Conservation (phyloP, 2,113 vertebrate species). For the Phoenicopterus ruber region DNA sequence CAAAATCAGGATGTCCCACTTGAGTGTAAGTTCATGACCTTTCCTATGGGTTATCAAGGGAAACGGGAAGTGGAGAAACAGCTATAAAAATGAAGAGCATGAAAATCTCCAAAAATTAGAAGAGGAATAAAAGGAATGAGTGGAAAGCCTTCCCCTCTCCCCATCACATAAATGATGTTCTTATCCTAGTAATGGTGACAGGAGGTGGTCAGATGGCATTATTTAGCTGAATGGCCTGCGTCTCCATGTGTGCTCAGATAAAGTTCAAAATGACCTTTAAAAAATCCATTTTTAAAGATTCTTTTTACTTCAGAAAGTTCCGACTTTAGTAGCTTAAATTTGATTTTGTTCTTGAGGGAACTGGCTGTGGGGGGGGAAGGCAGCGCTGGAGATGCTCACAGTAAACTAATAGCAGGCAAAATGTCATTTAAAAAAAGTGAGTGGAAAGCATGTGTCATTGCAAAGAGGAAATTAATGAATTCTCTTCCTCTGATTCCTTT, state of each 20-base stretch:
- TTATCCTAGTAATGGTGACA: slow-evolving; percentile 55
- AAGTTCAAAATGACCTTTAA: slow-evolving; percentile 73
- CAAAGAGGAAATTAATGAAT: slow-evolving; percentile 38
- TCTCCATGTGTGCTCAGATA: slow-evolving; percentile 45
- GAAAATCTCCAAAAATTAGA: not conserved
- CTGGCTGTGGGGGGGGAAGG: not conserved
- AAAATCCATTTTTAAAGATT: slow-evolving; percentile 75
- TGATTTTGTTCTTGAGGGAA: slow-evolving; percentile 65
- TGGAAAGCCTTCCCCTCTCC: not conserved
- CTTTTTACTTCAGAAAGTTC: slow-evolving; percentile 63
- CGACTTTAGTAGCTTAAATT: slow-evolving; percentile 66
- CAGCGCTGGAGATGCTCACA: not conserved
- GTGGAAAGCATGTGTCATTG: slow-evolving; percentile 15
- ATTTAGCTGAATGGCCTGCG: slow-evolving; percentile 52
- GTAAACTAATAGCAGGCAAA: slow-evolving; percentile 57
- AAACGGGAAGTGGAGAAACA: not conserved
- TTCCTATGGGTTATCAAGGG: not conserved
- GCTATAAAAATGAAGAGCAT: not conserved
- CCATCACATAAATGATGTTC: slow-evolving; percentile 40
- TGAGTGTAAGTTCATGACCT: not conserved
- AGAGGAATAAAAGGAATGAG: not conserved
- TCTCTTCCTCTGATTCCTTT: not conserved
- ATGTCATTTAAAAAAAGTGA: slow-evolving; percentile 53
- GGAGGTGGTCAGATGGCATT: slow-evolving; percentile 59
- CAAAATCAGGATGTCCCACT: not conserved